phyloP scores from a whole-genome alignment of 2,113 vertebrate genomes.

The Mystacornis crossleyi region DNA sequence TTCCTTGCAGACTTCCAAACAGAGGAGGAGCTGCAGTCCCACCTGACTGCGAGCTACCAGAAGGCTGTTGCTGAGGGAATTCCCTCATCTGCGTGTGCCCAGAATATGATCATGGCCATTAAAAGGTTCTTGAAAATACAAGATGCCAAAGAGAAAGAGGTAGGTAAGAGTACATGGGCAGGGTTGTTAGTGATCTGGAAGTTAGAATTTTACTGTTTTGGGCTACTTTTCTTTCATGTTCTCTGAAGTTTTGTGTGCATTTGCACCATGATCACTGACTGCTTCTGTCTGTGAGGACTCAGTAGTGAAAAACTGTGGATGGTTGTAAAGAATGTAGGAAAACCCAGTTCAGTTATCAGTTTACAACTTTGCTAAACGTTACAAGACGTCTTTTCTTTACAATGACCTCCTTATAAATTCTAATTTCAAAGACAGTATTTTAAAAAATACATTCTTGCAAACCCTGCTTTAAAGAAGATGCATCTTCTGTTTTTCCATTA shows the following conservation, averaged over 20 bases:
- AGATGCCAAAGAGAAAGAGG: conserved; percentile 72
- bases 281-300: background rate
- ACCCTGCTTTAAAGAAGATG: accelerated
- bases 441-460: background rate
- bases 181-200: background rate
- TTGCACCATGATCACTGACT: background rate
- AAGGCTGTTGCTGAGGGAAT: conserved; percentile 73
- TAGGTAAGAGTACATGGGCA: background rate
- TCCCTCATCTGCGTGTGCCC: conserved; percentile 64
- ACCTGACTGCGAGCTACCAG: conserved; percentile 80
- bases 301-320: background rate
- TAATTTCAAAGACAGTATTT: background rate
- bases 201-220: background rate
- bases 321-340: background rate
- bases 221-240: background rate
- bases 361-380: background rate
- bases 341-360: background rate
- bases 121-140: conserved; percentile 77
- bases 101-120: conserved; percentile 75
- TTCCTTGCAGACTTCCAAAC: conserved; percentile 80
- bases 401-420: background rate
- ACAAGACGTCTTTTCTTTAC: accelerated
- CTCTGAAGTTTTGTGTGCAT: background rate
- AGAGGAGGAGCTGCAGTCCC: conserved; percentile 82
- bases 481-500: background rate